These are phyloP conservation scores for Eulemur rubriventer DNA, from an alignment of 2,797 vertebrate genomes.

Conservation along the genomic window DNA sequence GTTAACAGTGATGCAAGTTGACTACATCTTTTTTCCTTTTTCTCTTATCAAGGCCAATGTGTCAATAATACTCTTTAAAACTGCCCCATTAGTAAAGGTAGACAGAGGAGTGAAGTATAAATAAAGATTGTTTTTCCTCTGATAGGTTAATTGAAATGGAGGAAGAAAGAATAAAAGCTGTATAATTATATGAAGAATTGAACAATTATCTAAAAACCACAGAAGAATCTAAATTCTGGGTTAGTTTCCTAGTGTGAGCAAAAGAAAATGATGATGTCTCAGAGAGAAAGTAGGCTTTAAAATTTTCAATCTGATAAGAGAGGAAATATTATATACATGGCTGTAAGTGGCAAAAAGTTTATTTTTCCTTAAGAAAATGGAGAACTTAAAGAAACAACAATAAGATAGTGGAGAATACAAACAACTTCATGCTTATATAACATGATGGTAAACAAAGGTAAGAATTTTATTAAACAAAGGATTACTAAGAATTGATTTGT, in stretches of 20 bases:
- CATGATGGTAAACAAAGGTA: background rate
- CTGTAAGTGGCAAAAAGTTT: background rate
- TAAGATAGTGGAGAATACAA: background rate
- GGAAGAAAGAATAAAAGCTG: background rate
- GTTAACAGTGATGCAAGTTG: background rate
- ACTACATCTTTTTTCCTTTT: background rate
- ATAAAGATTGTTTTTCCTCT: background rate
- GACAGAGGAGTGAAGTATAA: background rate
- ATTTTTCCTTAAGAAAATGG: background rate
- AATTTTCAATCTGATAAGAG: background rate
- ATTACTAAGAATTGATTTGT: background rate
- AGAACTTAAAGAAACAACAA: background rate
- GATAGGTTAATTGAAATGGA: background rate
- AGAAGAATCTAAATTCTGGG: background rate
- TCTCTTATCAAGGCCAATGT: background rate
- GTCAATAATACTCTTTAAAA: constrained; percentile 1
- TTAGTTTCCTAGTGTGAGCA: background rate
- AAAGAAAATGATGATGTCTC: background rate
- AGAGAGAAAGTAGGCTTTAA: background rate
- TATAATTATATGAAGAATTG: background rate
- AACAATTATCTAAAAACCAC: background rate
- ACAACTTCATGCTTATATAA: background rate
- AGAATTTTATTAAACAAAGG: background rate
- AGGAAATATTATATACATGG: background rate
- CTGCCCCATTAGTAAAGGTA: background rate